Conservation (phyloP, 2,797 vertebrate genomes). For the Phataginus tetradactyla region DNA sequence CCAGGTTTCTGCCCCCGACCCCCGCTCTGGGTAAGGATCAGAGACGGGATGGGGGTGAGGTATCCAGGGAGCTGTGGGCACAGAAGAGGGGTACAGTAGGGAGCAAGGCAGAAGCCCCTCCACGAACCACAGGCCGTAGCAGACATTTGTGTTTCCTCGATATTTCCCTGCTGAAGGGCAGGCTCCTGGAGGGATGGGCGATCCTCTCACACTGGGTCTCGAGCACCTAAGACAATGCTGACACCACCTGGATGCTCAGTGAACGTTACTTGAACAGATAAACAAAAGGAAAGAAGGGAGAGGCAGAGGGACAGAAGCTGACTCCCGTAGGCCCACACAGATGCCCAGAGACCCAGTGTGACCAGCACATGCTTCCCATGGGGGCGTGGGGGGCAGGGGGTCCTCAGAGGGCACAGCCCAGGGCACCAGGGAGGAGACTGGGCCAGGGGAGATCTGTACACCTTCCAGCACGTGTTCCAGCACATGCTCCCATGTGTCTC, state of each 20-base stretch:
- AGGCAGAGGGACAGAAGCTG: neutral
- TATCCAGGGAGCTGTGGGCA: neutral
- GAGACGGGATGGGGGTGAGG: neutral
- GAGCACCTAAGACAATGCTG: neutral
- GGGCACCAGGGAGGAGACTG: neutral
- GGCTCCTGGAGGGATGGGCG: neutral
- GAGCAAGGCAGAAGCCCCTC: neutral
- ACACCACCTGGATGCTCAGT: neutral
- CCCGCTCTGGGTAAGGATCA: neutral
- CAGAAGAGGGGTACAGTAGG: neutral
- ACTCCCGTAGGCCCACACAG: neutral
- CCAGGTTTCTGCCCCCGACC: neutral
- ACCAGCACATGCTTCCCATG: neutral
- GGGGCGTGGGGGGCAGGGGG: neutral
- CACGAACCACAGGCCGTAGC: neutral
- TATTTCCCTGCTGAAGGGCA: neutral
- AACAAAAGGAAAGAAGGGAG: neutral
- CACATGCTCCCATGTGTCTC: neutral
- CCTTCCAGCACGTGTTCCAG: conserved; percentile 1
- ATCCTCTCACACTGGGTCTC: neutral
- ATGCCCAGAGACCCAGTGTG: neutral
- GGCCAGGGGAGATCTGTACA: neutral
- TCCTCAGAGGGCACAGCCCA: neutral
- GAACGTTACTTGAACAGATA: neutral
- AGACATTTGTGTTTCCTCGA: neutral